Percentiles rank a stretch among this genome's conserved stretches.
Conservation (phyloP, 2,113 vertebrate genomes). For the Columba livia region DNA sequence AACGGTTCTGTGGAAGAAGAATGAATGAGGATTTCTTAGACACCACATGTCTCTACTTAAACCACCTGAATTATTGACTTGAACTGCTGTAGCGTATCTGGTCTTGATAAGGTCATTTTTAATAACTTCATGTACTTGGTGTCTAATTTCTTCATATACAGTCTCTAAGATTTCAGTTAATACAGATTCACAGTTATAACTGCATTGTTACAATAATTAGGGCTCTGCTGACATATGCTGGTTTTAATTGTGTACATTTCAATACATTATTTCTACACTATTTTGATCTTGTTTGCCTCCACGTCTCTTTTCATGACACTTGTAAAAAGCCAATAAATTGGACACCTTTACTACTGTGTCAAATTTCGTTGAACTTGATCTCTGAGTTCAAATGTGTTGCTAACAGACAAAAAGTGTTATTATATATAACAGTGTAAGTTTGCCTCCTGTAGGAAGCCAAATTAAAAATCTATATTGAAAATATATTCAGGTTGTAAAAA, state of each 20-base stretch:
- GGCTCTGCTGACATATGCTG: background rate
- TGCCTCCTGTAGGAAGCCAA: background rate
- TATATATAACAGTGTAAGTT: background rate
- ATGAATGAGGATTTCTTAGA: background rate
- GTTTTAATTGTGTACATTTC: background rate
- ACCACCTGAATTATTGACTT: background rate
- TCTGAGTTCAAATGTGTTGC: background rate
- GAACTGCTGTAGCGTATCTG: background rate
- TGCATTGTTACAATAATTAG: background rate
- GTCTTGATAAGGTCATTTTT: rapidly evolving
- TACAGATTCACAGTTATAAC: background rate
- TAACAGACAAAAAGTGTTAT: background rate
- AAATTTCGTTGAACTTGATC: background rate
- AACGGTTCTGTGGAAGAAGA: background rate
- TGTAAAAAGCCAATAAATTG: background rate
- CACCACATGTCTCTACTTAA: rapidly evolving
- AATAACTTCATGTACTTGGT: background rate
- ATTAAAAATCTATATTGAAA: background rate
- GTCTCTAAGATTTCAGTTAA: background rate
- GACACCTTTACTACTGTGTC: background rate
- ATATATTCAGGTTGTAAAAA: background rate
- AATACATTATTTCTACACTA: background rate
- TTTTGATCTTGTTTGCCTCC: background rate
- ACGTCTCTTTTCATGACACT: background rate
- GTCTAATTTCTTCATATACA: background rate